Evolutionary conservation across 2,888 invertebrate species (phyloP).

Genomic region (Willowsia nigromaculata): DNA sequence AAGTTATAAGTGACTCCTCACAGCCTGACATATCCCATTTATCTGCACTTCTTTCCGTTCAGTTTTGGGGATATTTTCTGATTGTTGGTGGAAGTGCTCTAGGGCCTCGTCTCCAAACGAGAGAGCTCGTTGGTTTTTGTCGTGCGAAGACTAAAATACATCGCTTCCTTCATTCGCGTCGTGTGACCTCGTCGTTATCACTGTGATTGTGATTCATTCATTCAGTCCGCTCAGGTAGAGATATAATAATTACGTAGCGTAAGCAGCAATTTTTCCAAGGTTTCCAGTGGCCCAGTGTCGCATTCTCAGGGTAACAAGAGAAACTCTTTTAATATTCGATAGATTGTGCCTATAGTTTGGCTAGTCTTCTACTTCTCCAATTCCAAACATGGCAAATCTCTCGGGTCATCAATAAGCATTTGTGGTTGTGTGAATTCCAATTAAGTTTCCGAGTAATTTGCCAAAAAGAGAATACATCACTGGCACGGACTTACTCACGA

Average conservation of each 20-base stretch:
- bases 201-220: conserved; percentile 7
- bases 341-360: too few relatives aligned
- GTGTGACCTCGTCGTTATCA: conserved; percentile 7
- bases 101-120: background rate
- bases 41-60: background rate
- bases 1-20: background rate
- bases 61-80: background rate
- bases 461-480: background rate
- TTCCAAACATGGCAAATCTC: background rate
- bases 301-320: background rate
- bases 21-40: background rate
- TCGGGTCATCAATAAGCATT: too few relatives aligned
- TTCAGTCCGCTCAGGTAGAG: conserved; percentile 3
- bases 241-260: conserved; percentile 2
- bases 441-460: background rate
- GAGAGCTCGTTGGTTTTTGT: background rate
- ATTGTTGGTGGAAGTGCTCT: background rate
- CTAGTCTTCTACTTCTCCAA: too few relatives aligned
- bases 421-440: too few relatives aligned
- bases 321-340: too few relatives aligned
- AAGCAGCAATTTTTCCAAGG: conserved; percentile 12
- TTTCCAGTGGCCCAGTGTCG: conserved; percentile 26
- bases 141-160: background rate
- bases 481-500: background rate
- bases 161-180: conserved; percentile 28